Base-by-base conservation (phyloP, 2,113 vertebrate species). In the Clinocottus analis region DNA sequence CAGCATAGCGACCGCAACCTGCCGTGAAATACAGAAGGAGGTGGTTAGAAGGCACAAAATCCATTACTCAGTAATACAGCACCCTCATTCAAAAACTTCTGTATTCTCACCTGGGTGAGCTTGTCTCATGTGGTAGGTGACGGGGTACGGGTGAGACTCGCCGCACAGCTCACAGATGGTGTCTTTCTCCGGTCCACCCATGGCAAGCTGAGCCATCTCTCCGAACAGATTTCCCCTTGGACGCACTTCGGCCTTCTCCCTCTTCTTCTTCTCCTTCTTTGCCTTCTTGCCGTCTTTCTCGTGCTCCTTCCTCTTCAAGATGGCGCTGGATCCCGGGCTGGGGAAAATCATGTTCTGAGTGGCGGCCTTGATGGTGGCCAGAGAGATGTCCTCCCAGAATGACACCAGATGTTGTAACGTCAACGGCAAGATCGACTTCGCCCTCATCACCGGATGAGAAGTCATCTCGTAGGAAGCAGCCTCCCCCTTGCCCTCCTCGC, bases 331-430 rank as follows among this genome's bases (percentile, higher is more conserved):
- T 16, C 98, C 98, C 0, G 97, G 98, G 89, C 98, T 99, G 75
- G 98, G 98, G 87, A 99, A 99, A 82, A 99, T 99, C 98, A 99
- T 99, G 88, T 99, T 99, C 91, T 99, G 98, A 55, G 97, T 99
- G 59, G 98, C 97, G 21, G 98, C 98, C 92, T 99, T 99, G 89
- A 99, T 99, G 41, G 98, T 99, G 47, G 98, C 98, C 94, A 99
- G 91, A 72, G 97, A 98, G 79, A 99, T 99, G 84, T 99, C 98
- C 87, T 99, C 98, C 98, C 98, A 99, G 92, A 99, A 99, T 39
- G 98, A 97, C 25, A 99, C 98, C 64, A 99, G 93, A 73, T 99
- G 98, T 77, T 99, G 98, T 47, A 99, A 90, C 0, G 98, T 99
- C 83, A 99, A 94, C 0, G 98, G 98, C 78, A 99, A 95, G 56